Base-by-base conservation (phyloP, 2,888 invertebrate species). In the Nemurella pictetii region DNA sequence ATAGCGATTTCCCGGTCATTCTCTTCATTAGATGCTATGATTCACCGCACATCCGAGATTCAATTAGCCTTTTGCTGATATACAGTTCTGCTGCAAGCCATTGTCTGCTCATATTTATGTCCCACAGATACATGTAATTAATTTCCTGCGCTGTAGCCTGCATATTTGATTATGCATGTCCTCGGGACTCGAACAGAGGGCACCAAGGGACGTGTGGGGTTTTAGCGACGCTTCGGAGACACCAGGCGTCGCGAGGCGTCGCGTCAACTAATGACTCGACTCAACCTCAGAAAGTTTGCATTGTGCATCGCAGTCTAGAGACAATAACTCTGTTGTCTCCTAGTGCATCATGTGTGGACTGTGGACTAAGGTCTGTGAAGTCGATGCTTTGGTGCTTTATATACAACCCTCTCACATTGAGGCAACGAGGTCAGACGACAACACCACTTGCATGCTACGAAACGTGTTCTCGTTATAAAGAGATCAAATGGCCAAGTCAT, bases 181-280 rank as follows among this genome's bases (percentile, higher is more conserved):
- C 75, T 3, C 28, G 27, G 28, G 75, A 9, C 75, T 1, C 1
- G 5, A 2, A 12, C 2, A 9, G 26, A 75, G 28, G 26, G 75
- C 75, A 25, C 15, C 2, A 25, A 25, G 4, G 75, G 26, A 25
- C 27, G 4, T 25, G 75, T 27, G 75, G 9, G 5, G 9, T 55
- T 75, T 9, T 26, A 28, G 28, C 75, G 75, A 75, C 75, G 55
- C 15, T 55, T 27, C 75, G n/a, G n/a, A n/a, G n/a, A n/a, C n/a
- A 75, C 27, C 75, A 26, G n/a, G n/a, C n/a, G n/a, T 9, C 75
- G 25, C 7, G 12, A 75, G 28, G 75, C 75, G 75, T 75, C 75
- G 75, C 75, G 26, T 75, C 75, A 75, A 75, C 75, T 75, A 75
- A 75, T 28, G 75, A 75, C 75, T 26, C 28, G 12, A 75, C 75